Base-by-base conservation (phyloP, 1,140 invertebrate species). In the Ceratosolen solmsi region DNA sequence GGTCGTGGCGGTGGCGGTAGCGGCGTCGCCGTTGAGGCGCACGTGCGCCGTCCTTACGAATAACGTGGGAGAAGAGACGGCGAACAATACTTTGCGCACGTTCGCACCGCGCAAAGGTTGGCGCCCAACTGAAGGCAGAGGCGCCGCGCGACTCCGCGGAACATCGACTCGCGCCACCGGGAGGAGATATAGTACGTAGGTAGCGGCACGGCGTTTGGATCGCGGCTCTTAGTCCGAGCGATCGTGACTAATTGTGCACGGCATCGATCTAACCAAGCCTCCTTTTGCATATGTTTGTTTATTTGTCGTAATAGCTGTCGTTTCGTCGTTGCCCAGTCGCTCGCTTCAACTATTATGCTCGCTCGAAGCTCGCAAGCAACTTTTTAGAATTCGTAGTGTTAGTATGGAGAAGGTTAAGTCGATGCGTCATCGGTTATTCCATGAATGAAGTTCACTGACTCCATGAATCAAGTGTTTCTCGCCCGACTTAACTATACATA, bases 61-160 rank as follows among this genome's bases (percentile, higher is more conserved):
- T 46, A n/a, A n/a, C n/a, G n/a, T n/a, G n/a, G n/a, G n/a, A n/a
- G n/a, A n/a, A n/a, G n/a, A n/a, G n/a, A n/a, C n/a, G n/a, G n/a
- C n/a, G n/a, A n/a, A n/a, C n/a, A n/a, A n/a, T 13, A 46, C 51
- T 54, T 17, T 20, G 7, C 4, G 17, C 33, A 13, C 63, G 22
- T 54, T 54, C 51, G 51, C 5, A 54, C 5, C 4, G 80, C 73
- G 63, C 80, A 46, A 25, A 68, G 63, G 80, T 71, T 76, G 80
- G 80, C 73, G 80, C 73, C 51, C 73, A 76, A 82, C 80, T 82
- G 80, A 54, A 54, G 51, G 51, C 51, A 54, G 51, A 70, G 46
- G 63, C 72, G 80, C 60, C 5, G 65, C 65, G 17, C 33, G 9
- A 27, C 49, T 71, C 41, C n/a, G 30, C 63, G 65, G 77, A 79